Base-by-base conservation (phyloP, 1,140 invertebrate species). In the Nautilus pompilius region DNA sequence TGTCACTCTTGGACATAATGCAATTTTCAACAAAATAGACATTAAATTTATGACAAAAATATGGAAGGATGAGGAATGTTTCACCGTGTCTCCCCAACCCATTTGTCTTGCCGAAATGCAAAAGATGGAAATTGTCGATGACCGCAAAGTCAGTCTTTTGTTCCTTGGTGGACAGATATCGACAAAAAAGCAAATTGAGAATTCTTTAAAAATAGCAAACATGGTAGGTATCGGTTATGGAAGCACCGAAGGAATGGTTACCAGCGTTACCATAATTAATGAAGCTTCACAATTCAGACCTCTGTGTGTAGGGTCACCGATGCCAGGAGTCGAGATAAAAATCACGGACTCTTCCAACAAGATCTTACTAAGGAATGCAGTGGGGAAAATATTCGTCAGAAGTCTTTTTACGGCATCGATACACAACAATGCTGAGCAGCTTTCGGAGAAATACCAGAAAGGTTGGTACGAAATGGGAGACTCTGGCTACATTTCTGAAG, bases 391-490 rank as follows among this genome's bases (percentile, higher is more conserved):
- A 4, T 58, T 20, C 24, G 32, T 58, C 5, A 30, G 56, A 24
- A 58, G 22, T 58, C 1, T 6, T 36, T 58, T 13, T 24, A 58
- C 2, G n/a, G n/a, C 53, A 20, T 26, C 34, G 15, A 26, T 20
- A 30, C n/a, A 58, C 13, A 17, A 22, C 22, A 26, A 24, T 5
- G 41, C 20, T 28, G 20, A 36, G 15, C 28, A 51, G n/a, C 3
- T n/a, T n/a, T n/a, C 46, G 17, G n/a, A 13, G 3, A 45, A 59
- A n/a, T n/a, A n/a, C n/a, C n/a, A n/a, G 22, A 48, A 53, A 8
- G 36, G 41, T 10, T 64, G 57, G 57, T 49, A 41, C 5, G 29
- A 17, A 3, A 64, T 48, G 15, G 45, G n/a, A 2, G 62, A 64
- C 24, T 15, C 49, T 15, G 57, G 34, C n/a, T 36, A 58, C 15